Conservation (phyloP, 2,113 vertebrate genomes). For the Chlamydotis undulata region DNA sequence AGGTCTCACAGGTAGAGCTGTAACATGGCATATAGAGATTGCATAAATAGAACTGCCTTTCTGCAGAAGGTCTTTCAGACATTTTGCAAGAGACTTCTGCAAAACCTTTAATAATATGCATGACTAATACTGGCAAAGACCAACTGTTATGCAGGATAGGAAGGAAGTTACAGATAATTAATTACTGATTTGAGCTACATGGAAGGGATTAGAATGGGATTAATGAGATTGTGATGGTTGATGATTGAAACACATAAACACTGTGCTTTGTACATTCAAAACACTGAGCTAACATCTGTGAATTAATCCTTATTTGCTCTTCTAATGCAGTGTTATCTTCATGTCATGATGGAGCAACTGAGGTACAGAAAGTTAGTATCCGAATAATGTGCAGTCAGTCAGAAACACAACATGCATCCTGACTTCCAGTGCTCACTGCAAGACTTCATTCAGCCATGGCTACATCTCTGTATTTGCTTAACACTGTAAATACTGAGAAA, state of each 20-base stretch:
- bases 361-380: background rate
- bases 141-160: background rate
- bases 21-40: background rate
- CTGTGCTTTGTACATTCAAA: background rate
- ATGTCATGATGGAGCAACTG: background rate
- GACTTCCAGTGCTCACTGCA: background rate
- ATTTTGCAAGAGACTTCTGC: slow-evolving; percentile 4
- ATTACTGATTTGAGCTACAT: background rate
- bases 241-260: background rate
- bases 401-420: background rate
- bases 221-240: background rate
- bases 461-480: background rate
- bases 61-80: background rate
- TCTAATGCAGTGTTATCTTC: background rate
- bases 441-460: background rate
- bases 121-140: slow-evolving; percentile 37
- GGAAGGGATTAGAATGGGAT: slow-evolving; percentile 10
- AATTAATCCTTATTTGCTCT: slow-evolving; percentile 17
- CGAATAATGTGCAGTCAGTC: background rate
- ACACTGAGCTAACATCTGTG: background rate
- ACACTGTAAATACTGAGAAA: background rate
- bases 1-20: background rate
- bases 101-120: background rate
- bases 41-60: background rate
- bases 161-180: slow-evolving; percentile 3